These are phyloP conservation scores for Tetramorium simillimum DNA, from an alignment of 1,140 invertebrate species.

Conservation along the genomic window DNA sequence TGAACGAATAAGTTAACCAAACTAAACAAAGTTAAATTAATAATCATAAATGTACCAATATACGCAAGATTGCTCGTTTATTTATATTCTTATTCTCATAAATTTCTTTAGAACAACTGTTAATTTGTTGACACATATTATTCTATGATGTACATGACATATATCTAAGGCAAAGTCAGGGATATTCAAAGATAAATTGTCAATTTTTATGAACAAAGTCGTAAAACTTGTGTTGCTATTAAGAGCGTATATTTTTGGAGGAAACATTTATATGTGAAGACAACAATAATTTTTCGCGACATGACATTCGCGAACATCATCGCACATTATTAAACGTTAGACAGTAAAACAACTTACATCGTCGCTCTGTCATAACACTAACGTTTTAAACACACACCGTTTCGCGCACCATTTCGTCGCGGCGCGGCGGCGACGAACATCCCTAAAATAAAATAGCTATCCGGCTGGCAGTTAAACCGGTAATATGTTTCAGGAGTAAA, in stretches of 20 bases:
- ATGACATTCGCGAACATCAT: not conserved
- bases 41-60: not conserved
- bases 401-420: not conserved
- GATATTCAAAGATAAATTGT: not conserved
- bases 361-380: constrained; percentile 21
- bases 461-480: constrained; percentile 72
- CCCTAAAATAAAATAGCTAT: constrained; percentile 75
- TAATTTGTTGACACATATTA: not conserved
- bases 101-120: not conserved
- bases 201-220: not conserved
- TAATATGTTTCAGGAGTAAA: constrained; percentile 76
- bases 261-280: not conserved
- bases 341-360: constrained; percentile 25
- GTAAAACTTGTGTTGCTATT: not conserved
- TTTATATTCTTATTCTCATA: not conserved
- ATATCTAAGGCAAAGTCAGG: not conserved
- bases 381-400: constrained; percentile 50
- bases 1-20: not conserved
- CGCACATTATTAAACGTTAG: constrained; percentile 4
- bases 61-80: not conserved
- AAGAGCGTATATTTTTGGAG: not conserved
- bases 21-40: not conserved
- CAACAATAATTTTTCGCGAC: not conserved
- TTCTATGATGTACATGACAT: not conserved
- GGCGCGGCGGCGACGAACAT: constrained; percentile 60